A percentile compares a stretch with the other conserved stretches of the same genome.
These are phyloP conservation scores for Paramormyrops hopkinsi DNA, from an alignment of 2,797 vertebrate genomes.

Conservation along the genomic window DNA sequence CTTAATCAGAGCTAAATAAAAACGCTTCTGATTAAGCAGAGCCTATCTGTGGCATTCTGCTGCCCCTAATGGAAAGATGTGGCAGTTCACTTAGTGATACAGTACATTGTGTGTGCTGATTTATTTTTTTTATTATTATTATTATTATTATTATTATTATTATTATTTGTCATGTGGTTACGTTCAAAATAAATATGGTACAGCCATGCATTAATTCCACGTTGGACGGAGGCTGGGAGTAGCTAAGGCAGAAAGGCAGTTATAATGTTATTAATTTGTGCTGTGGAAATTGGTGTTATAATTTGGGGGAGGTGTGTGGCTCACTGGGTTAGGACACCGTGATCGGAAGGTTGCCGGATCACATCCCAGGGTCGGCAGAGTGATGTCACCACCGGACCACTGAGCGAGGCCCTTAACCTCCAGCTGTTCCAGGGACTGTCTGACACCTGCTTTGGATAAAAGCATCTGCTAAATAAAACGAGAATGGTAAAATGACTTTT, in stretches of 20 bases:
- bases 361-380: neutral
- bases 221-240: conserved; percentile 31
- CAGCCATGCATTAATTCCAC: neutral
- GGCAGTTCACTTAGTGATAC: neutral
- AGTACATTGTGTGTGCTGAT: neutral
- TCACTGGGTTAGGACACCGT: neutral
- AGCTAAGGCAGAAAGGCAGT: neutral
- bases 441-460: neutral
- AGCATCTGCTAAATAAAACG: neutral
- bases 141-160: neutral
- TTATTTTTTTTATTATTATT: neutral
- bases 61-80: conserved; percentile 26
- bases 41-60: conserved; percentile 8
- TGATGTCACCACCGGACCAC: neutral
- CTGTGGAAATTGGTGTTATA: neutral
- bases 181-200: conserved; percentile 30
- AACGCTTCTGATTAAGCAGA: neutral
- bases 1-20: conserved; percentile 19
- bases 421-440: neutral
- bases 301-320: neutral
- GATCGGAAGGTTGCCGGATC: neutral
- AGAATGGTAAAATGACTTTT: neutral
- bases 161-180: neutral
- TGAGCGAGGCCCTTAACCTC: neutral
- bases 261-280: neutral